Evolutionary conservation across 2,888 invertebrate genomes (phyloP), one percentile per base, ranked within the genome.

Genomic region (Stenoptilia bipunctidactyla): DNA sequence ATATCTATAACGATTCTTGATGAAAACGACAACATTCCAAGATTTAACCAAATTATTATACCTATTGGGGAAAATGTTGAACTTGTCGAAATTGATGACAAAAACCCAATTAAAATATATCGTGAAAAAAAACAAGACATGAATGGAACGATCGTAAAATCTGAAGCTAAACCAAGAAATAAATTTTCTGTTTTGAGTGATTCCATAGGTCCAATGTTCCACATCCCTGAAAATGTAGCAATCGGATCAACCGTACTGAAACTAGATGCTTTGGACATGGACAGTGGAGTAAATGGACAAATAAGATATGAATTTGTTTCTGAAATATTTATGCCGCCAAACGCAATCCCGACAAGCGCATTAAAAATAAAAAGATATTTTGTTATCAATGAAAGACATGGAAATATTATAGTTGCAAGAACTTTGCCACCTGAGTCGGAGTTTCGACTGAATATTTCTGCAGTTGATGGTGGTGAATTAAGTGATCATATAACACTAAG

Each of bases 21-120:
- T 61, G 90, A 90, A 56, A 96, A 96, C 57, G 95, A 95, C 59
- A 94, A 94, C 62, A 60, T 87, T 10, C 93, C 93, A 0, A 79
- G 80, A 38, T 92, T 92, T 52, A 87, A 87, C 40, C 88, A 91
- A 56, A 88, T 93, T 51, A 83, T 88, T 1, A 87, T 93, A 27
- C 88, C 90, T 2, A 84, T 89, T 38, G 89, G 90, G 40, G 88
- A 90, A 49, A 88, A 87, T 6, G 76, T 92, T 14, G 87, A 89
- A 43, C 84, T 92, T 20, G 58, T 89, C 1, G 90, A 91, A 56
- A 82, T 86, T 13, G 87, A 88, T 42, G 86, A 87, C 34, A 75
- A 79, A 52, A 84, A 82, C 13, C 59, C 55, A 39, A 56, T 85
- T 0, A 85, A 74, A 53, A 71, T 86, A 42, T 83, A 79, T 39